Base-by-base conservation (phyloP, 2,888 invertebrate species). In the Drosophila trichaetosa region DNA sequence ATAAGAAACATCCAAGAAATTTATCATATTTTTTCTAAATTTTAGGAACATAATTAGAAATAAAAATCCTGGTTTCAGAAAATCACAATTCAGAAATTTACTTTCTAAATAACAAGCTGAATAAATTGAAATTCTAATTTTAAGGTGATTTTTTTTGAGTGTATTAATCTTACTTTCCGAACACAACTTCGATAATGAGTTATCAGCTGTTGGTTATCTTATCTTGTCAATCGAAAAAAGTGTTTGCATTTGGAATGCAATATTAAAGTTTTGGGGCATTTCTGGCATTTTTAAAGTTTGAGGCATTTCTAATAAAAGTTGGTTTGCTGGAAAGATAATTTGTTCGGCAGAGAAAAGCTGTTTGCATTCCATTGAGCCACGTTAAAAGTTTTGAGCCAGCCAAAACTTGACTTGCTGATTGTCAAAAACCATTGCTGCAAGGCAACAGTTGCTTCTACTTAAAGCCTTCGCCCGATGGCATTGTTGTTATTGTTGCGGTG, bases 371-470 rank as follows among this genome's bases (percentile, higher is more conserved):
- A 42, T 57, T 57, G 57, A 29, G 27, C 38, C 60, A 46, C 63
- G 51, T 48, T 40, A 53, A 76, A 78, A 78, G 67, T 78, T 77
- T 65, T 31, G 34, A 38, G n/a, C 38, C 29, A 29, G 8, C 24
- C 24, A 51, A 61, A 75, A 56, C 59, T 54, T 76, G 57, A 33
- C 52, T 73, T 73, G 29, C 42, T 46, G 61, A 60, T 53, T 69
- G 38, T 48, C 69, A 52, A 36, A 57, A 54, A 73, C 8, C 29
- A 46, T 5, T 16, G 59, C 60, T 75, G 80, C 49, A 48, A 46
- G 66, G 61, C 76, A 65, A 62, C 72, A 65, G 54, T 52, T 75
- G 71, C 53, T 34, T 16, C 54, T 29, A 59, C 51, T 59, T 42
- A 51, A 24, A 36, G 29, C 10, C 54, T 2, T n/a, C 65, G 65